phyloP scores from a whole-genome alignment of 1,140 invertebrate genomes.

The Arion vulgaris region DNA sequence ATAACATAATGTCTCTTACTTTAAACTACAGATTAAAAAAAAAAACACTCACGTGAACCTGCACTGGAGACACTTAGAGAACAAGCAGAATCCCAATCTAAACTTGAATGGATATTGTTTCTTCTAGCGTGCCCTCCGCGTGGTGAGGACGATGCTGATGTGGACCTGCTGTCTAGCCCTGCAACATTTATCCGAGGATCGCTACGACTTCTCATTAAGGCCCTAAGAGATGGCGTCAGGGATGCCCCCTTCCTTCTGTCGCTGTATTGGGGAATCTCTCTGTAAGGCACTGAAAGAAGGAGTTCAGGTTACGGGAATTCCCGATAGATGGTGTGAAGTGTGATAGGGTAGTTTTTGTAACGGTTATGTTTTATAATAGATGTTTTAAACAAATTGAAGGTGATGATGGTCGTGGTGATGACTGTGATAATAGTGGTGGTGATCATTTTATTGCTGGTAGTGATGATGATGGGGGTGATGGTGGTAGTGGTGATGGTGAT shows the following conservation, averaged over 20 bases:
- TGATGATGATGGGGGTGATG: no score
- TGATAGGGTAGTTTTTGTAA: no score
- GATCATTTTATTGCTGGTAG: no score
- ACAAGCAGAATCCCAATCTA: conserved; percentile 63
- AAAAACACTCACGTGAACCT: conserved; percentile 55
- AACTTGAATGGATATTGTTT: conserved; percentile 37
- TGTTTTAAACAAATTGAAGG: no score
- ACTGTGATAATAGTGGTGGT: no score
- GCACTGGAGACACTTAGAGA: conserved; percentile 71
- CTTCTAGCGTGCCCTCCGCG: conserved; percentile 34
- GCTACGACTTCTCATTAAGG: conserved; percentile 64
- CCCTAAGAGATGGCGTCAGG: conserved; percentile 55
- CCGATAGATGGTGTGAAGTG: no score
- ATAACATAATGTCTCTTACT: no score
- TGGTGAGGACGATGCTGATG: conserved; percentile 23
- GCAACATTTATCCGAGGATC: conserved; percentile 65
- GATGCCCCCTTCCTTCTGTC: conserved; percentile 79
- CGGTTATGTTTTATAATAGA: no score
- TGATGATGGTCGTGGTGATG: no score
- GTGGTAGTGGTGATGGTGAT: no score
- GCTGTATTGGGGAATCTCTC: conserved; percentile 94
- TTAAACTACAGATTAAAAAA: no score
- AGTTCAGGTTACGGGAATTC: no score
- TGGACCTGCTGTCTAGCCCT: conserved; percentile 36
- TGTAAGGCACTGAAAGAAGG: conserved; percentile 87